Evolutionary conservation across 2,113 vertebrate genomes (phyloP).

Genomic region (Ceuthmochares aereus): DNA sequence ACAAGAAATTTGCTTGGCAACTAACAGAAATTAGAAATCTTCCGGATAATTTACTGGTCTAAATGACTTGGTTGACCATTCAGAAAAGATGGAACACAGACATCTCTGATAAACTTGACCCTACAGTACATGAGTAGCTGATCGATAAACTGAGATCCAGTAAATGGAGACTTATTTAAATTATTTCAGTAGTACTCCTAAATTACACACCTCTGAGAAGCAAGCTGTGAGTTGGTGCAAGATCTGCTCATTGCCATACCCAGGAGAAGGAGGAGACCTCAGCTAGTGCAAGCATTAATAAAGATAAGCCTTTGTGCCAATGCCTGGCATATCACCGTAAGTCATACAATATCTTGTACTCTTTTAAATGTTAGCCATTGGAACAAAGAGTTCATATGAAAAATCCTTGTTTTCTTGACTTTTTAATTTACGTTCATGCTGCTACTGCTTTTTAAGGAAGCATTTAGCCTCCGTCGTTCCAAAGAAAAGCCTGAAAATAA

Average conservation of each 20-base stretch:
- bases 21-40: neutral
- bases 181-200: neutral
- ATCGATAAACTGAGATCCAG: neutral
- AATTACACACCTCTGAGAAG: neutral
- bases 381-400: neutral
- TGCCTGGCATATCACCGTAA: neutral
- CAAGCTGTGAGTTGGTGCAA: neutral
- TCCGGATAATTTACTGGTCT: neutral
- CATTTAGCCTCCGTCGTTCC: neutral
- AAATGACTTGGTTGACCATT: neutral
- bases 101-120: neutral
- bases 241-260: neutral
- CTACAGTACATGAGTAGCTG: neutral
- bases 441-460: neutral
- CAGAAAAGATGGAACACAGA: neutral
- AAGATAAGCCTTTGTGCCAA: neutral
- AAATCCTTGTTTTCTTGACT: neutral
- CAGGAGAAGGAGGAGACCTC: neutral
- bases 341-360: neutral
- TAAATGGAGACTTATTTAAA: neutral
- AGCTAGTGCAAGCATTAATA: neutral
- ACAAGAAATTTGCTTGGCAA: neutral
- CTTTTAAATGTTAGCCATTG: neutral
- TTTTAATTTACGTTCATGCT: neutral
- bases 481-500: neutral